A percentile compares a stretch with the other conserved stretches of the same genome.
Conservation (phyloP, 2,888 invertebrate genomes). For the Aleiodes alternator region DNA sequence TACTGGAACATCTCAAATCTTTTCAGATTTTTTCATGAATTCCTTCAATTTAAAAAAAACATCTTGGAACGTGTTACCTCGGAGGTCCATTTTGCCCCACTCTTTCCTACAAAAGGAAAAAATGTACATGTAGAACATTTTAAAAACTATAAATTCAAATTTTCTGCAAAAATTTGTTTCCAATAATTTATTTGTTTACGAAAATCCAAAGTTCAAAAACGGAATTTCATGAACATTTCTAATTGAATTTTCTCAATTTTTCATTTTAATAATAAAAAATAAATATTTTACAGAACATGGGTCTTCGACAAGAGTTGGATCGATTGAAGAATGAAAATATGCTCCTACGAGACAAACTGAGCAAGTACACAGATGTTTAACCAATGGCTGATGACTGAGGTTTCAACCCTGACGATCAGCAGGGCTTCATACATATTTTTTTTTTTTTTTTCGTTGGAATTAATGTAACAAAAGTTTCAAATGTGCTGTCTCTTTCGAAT, state of each 20-base stretch:
- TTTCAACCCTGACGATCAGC: constrained; percentile 15
- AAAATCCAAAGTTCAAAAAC: too few relatives aligned
- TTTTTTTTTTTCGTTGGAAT: neutral
- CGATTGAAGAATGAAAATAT: constrained; percentile 94
- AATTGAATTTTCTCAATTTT: neutral
- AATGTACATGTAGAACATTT: too few relatives aligned
- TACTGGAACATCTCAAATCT: too few relatives aligned
- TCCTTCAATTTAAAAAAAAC: too few relatives aligned
- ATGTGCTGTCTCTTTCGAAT: constrained; percentile 6
- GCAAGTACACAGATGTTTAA: constrained; percentile 91
- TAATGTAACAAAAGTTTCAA: constrained; percentile 24
- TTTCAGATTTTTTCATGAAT: too few relatives aligned
- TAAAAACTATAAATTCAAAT: too few relatives aligned
- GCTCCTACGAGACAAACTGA: constrained; percentile 91
- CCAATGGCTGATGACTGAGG: constrained; percentile 63
- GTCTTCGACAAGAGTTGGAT: constrained; percentile 92
- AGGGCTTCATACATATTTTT: constrained; percentile 8
- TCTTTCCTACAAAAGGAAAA: too few relatives aligned
- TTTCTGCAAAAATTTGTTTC: too few relatives aligned
- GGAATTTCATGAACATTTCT: too few relatives aligned
- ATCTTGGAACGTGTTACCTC: too few relatives aligned
- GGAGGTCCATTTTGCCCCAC: too few relatives aligned
- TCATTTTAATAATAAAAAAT: neutral
- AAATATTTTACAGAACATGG: constrained; percentile 83
- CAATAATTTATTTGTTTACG: too few relatives aligned